These are phyloP conservation scores for Nyctereutes procyonoides DNA, from an alignment of 2,113 vertebrate genomes.

Conservation along the genomic window DNA sequence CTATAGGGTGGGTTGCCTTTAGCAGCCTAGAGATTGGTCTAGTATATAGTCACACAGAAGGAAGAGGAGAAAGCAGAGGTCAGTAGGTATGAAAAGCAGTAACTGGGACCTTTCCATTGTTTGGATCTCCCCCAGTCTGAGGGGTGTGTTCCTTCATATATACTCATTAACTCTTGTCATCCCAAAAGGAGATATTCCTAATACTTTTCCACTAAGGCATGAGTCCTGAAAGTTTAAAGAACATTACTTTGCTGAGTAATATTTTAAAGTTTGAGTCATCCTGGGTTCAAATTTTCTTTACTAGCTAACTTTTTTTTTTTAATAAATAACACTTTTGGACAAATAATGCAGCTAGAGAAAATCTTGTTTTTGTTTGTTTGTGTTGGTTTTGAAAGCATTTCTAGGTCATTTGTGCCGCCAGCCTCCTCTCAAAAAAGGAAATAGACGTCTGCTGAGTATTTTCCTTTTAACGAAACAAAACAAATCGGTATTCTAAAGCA, in stretches of 20 bases:
- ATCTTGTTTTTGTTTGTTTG: not conserved
- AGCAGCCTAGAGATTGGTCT: not conserved
- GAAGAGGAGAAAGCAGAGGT: not conserved
- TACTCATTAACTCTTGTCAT: not conserved
- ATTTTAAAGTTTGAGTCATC: constrained; percentile 42
- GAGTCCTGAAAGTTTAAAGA: constrained; percentile 1
- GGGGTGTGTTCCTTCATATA: not conserved
- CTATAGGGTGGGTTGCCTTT: not conserved
- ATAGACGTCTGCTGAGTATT: not conserved
- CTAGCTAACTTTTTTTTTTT: not conserved
- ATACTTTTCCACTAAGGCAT: not conserved
- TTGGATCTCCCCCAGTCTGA: not conserved
- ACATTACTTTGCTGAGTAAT: not conserved
- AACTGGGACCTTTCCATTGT: not conserved
- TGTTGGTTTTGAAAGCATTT: constrained; percentile 17
- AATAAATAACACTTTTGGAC: not conserved
- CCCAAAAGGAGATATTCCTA: not conserved
- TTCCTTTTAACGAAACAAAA: not conserved
- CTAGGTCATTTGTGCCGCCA: not conserved
- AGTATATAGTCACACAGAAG: not conserved
- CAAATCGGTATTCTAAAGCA: not conserved
- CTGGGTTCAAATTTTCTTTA: constrained; percentile 30
- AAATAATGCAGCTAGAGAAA: constrained; percentile 18
- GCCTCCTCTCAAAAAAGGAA: not conserved
- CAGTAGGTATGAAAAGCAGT: not conserved